phyloP scores from a whole-genome alignment of 1,140 invertebrate species.

The Trachymyrmex cornetzi region DNA sequence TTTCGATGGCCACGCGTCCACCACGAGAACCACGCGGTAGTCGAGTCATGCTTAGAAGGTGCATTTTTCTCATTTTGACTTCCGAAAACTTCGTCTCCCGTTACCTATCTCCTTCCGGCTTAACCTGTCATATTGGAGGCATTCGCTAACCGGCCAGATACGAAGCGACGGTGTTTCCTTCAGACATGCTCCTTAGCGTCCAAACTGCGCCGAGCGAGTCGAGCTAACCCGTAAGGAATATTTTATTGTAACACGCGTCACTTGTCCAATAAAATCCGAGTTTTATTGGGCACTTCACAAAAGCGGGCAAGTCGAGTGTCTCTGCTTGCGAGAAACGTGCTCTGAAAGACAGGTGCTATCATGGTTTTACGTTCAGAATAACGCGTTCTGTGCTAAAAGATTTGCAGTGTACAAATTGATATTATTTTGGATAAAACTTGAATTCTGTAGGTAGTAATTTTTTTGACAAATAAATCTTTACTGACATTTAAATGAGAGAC shows the following conservation, averaged over 20 bases:
- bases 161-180: slow-evolving; percentile 45
- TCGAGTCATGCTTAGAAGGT: slow-evolving; percentile 85
- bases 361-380: slow-evolving; percentile 18
- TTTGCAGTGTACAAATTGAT: not conserved
- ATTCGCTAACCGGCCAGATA: slow-evolving; percentile 4
- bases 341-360: slow-evolving; percentile 27
- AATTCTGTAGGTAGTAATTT: not conserved
- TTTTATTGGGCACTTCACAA: slow-evolving; percentile 69
- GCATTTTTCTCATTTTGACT: slow-evolving; percentile 77
- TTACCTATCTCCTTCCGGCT: slow-evolving; percentile 57
- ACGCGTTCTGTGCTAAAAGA: slow-evolving; percentile 15
- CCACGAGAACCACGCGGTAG: slow-evolving; percentile 73
- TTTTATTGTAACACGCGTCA: slow-evolving; percentile 33
- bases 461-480: not conserved
- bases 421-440: slow-evolving; percentile 20
- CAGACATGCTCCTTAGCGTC: not conserved
- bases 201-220: not conserved
- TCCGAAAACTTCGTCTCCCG: slow-evolving; percentile 61
- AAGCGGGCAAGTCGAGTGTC: slow-evolving; percentile 52
- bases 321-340: not conserved
- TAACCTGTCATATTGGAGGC: slow-evolving; percentile 43
- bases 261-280: slow-evolving; percentile 66
- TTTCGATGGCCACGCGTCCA: slow-evolving; percentile 79
- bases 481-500: not conserved
- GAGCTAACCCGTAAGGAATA: slow-evolving; percentile 49